These are phyloP conservation scores for Takifugu flavidus DNA, from an alignment of 2,113 vertebrate species.

Conservation along the genomic window DNA sequence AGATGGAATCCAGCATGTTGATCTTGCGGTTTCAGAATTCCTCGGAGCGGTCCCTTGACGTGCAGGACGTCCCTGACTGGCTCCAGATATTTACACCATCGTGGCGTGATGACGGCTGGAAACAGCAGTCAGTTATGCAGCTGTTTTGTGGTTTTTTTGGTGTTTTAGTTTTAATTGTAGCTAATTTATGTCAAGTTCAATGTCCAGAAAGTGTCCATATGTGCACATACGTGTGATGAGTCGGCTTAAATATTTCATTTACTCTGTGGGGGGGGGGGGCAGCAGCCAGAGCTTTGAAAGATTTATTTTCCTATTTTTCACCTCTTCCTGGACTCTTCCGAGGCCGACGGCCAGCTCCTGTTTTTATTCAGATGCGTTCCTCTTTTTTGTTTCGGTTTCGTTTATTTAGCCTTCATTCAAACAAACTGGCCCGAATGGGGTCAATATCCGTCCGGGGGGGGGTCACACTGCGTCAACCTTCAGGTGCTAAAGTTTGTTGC, in stretches of 20 bases:
- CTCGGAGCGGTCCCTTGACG: slow-evolving; percentile 28
- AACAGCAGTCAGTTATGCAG: slow-evolving; percentile 1
- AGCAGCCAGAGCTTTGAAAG: slow-evolving; percentile 10
- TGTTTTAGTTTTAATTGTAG: slow-evolving; percentile 7
- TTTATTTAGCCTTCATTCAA: no score
- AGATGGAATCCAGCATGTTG: slow-evolving; percentile 40
- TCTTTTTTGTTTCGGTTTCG: no score
- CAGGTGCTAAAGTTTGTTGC: background rate
- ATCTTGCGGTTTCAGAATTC: slow-evolving; percentile 36
- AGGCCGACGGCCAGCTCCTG: background rate
- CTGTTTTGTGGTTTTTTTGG: slow-evolving; percentile 15
- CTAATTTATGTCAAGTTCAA: background rate
- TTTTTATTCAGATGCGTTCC: no score
- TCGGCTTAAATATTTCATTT: slow-evolving; percentile 49
- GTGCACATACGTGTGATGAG: slow-evolving; percentile 22
- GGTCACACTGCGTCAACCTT: no score
- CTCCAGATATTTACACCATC: slow-evolving; percentile 31
- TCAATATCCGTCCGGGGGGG: no score
- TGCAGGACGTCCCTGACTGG: slow-evolving; percentile 1
- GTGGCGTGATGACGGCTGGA: slow-evolving; percentile 21
- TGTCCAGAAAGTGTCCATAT: slow-evolving; percentile 8
- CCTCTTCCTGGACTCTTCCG: slow-evolving; percentile 19
- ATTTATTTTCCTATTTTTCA: slow-evolving; percentile 33
- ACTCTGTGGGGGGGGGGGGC: slow-evolving; percentile 31
- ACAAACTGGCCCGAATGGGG: no score